These are phyloP conservation scores for Craseonycteris thonglongyai DNA, from an alignment of 2,113 vertebrate species.

Conservation along the genomic window DNA sequence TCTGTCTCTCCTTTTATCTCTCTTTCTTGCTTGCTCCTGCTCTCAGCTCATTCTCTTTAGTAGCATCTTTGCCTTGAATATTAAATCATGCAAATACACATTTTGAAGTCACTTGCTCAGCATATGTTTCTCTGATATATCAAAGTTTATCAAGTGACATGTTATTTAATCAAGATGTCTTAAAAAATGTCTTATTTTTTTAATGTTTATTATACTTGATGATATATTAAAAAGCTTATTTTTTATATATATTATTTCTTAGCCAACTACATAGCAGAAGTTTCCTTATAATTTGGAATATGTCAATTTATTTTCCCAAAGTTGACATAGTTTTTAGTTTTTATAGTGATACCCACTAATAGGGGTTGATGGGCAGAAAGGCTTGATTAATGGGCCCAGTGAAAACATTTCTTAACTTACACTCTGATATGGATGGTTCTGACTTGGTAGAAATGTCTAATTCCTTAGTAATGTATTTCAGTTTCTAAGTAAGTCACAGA, in stretches of 20 bases:
- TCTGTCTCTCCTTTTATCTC: neutral
- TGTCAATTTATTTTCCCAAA: neutral
- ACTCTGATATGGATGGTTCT: neutral
- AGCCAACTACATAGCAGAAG: neutral
- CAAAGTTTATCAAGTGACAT: neutral
- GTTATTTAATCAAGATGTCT: neutral
- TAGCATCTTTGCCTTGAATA: neutral
- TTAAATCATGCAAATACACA: neutral
- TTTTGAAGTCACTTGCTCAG: neutral
- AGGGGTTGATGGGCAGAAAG: neutral
- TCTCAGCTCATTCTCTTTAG: neutral
- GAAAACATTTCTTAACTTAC: neutral
- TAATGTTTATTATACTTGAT: neutral
- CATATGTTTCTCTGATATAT: neutral
- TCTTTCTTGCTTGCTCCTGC: neutral
- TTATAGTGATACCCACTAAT: neutral
- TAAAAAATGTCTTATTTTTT: neutral
- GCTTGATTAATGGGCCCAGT: neutral
- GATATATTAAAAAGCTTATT: neutral
- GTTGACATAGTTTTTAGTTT: neutral
- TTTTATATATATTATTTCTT: neutral
- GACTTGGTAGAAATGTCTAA: neutral
- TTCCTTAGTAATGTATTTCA: neutral
- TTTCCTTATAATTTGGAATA: neutral
- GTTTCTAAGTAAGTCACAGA: neutral